Conservation (phyloP, 2,113 vertebrate genomes). For the Helogale parvula region DNA sequence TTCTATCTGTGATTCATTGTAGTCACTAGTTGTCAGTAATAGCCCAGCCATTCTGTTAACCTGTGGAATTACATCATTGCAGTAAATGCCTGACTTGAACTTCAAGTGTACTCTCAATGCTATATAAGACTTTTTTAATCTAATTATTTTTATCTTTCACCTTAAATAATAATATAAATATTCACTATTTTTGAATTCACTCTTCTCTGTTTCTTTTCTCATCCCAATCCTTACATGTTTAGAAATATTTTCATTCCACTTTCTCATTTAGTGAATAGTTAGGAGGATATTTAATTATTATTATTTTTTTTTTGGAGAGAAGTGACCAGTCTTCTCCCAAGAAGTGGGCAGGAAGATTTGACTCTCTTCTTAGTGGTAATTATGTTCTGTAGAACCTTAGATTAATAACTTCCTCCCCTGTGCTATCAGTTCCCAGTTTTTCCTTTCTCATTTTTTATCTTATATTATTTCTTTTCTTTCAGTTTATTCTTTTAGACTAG, state of each 20-base stretch:
- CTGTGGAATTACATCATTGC: not conserved
- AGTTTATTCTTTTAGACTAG: not conserved
- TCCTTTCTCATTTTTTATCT: not conserved
- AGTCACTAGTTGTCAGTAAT: not conserved
- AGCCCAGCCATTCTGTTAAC: not conserved
- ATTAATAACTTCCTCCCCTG: not conserved
- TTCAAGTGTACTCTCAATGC: not conserved
- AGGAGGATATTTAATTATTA: not conserved
- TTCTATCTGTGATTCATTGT: not conserved
- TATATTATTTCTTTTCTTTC: not conserved
- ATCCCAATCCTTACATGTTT: not conserved
- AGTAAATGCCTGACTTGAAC: not conserved
- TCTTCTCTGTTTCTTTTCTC: slow-evolving; percentile 60
- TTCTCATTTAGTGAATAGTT: not conserved
- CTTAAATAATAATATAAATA: not conserved
- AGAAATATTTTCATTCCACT: not conserved
- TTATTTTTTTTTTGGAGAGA: not conserved
- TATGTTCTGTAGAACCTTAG: not conserved
- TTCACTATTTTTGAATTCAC: not conserved
- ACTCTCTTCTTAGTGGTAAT: not conserved
- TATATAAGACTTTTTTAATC: not conserved
- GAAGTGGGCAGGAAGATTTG: not conserved
- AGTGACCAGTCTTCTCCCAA: not conserved
- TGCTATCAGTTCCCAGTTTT: not conserved
- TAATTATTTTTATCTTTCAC: not conserved